Base-by-base conservation (phyloP, 2,797 vertebrate species). In the Nannoperca obscura region DNA sequence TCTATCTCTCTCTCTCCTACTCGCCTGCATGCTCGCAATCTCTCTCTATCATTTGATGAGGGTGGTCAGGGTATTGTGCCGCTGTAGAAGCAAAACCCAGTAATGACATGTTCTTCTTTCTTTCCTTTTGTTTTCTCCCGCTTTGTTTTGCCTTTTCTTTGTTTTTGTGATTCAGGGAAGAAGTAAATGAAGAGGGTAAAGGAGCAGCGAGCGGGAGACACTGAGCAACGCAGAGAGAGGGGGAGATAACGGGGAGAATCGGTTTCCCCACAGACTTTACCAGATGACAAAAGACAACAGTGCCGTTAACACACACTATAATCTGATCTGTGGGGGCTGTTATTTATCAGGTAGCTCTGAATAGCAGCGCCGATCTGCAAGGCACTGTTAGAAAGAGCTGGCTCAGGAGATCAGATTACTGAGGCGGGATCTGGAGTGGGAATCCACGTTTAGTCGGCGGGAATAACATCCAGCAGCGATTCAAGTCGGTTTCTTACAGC, bases 51-150 rank as follows among this genome's bases (percentile, higher is more conserved):
- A 69, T 82, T 88, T 81, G 87, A 90, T 79, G 86, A 85, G 83
- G 81, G 79, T 87, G 88, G 88, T 90, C 91, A 80, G 87, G 72
- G 82, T 86, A 91, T 92, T 93, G 87, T 92, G 76, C 70, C 15
- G 65, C 65, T 44, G 68, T 32, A 71, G 82, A 89, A 91, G 89
- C 85, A 90, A 84, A 90, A 79, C n/a, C 77, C 82, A 64, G 65
- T 88, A 87, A 89, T 93, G 87, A 91, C 90, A 88, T 65, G 86
- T 89, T 93, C 86, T 49, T 86, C 73, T 86, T 86, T 88, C 83
- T 79, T 55, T 82, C 54, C 81, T 79, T 89, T 93, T 90, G 82
- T 93, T 86, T 88, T 81, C 78, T 5, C 2, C 62, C 0, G 89
- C 84, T 90, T 87, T 92, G 84, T 88, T 88, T 89, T 78, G 76